phyloP scores from a whole-genome alignment of 2,797 vertebrate genomes.

The Enteromius thamalakanensis region DNA sequence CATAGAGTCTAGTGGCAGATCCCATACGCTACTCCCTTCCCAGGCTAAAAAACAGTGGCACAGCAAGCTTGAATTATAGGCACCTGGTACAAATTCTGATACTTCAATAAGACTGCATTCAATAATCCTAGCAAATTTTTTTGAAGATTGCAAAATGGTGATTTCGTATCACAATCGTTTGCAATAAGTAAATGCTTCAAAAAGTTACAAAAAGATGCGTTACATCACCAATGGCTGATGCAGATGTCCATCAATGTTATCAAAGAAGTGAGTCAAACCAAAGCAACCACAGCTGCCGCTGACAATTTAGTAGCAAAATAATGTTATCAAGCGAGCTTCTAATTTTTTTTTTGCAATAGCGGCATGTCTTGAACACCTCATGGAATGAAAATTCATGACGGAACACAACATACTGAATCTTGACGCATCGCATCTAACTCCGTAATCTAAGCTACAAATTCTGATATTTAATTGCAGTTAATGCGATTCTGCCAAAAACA shows the following conservation, averaged over 20 bases:
- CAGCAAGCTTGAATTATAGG: background rate
- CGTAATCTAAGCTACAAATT: background rate
- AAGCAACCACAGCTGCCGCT: background rate
- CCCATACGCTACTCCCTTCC: slow-evolving; percentile 98
- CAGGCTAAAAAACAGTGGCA: slow-evolving; percentile 82
- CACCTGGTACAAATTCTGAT: background rate
- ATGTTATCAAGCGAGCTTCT: background rate
- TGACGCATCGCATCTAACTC: background rate
- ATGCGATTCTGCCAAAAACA: too few species aligned
- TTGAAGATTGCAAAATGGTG: background rate
- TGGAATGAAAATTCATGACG: background rate
- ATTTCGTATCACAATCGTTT: background rate
- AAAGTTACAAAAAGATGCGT: background rate
- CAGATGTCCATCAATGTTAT: too few species aligned
- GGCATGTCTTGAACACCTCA: background rate
- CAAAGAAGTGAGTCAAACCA: too few species aligned
- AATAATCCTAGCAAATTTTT: background rate
- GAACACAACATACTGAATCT: background rate
- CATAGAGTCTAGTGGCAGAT: slow-evolving; percentile 92
- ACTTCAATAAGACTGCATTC: background rate
- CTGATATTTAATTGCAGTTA: background rate
- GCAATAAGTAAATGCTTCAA: background rate
- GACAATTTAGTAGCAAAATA: background rate
- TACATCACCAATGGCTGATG: too few species aligned
- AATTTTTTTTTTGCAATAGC: background rate